Evolutionary conservation across 2,888 invertebrate species (phyloP).

Genomic region (Hypomecis atomaria): DNA sequence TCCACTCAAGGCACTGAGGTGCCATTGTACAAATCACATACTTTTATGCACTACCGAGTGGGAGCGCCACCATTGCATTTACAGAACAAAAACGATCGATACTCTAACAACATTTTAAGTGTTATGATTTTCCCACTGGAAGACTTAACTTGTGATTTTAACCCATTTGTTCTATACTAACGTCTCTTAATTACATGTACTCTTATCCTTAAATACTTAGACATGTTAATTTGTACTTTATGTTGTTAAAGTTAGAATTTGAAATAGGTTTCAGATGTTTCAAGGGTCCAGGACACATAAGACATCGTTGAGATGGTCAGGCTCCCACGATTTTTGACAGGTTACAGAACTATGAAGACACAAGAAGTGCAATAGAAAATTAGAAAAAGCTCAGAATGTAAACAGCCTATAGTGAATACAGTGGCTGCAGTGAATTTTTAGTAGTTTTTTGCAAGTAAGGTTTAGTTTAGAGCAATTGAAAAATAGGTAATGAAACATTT

Average conservation of each 20-base stretch:
- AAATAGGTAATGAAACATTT: no score
- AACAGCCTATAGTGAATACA: no score
- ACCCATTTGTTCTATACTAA: slow-evolving; percentile 31
- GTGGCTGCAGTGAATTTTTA: no score
- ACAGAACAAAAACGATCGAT: not conserved
- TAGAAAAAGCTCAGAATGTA: no score
- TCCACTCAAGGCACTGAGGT: slow-evolving; percentile 27
- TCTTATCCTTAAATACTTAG: slow-evolving; percentile 24
- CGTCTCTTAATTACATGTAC: slow-evolving; percentile 54
- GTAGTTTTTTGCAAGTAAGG: no score
- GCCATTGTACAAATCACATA: slow-evolving; percentile 21
- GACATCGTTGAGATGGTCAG: slow-evolving; percentile 71
- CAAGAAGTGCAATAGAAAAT: slow-evolving; percentile 22
- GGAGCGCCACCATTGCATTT: not conserved
- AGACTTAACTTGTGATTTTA: slow-evolving; percentile 18
- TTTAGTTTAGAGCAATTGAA: no score
- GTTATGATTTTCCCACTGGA: not conserved
- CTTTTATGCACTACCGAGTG: not conserved
- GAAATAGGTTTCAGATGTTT: slow-evolving; percentile 42
- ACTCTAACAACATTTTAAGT: not conserved
- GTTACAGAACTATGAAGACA: slow-evolving; percentile 40
- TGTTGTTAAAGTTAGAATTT: rapidly evolving
- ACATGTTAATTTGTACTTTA: slow-evolving; percentile 26
- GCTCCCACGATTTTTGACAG: slow-evolving; percentile 70
- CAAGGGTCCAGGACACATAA: slow-evolving; percentile 55